Evolutionary conservation across 2,888 invertebrate species (phyloP).

Genomic region (Epistrophe grossulariae): DNA sequence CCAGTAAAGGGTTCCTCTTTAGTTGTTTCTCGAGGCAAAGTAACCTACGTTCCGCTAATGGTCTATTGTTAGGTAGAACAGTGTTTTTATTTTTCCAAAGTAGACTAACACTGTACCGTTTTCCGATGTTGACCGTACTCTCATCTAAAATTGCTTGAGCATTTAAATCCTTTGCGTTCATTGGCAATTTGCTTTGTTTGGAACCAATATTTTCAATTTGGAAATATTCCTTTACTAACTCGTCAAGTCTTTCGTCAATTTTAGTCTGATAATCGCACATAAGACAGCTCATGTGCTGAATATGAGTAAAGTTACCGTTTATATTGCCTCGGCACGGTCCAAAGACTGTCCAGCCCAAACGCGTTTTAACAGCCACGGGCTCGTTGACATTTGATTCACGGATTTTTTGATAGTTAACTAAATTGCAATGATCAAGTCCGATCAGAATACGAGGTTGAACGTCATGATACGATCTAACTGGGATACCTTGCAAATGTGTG

Average conservation of each 20-base stretch:
- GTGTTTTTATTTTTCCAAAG: not conserved
- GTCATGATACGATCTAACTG: conserved; percentile 48
- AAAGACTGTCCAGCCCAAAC: not conserved
- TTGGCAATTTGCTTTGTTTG: not conserved
- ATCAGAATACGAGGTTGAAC: conserved; percentile 46
- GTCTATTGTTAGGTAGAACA: not conserved
- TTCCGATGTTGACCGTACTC: not conserved
- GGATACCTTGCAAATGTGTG: conserved; percentile 42
- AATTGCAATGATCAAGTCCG: conserved; percentile 35
- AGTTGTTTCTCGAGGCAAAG: not conserved
- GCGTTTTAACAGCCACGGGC: not conserved
- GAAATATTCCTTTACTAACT: conserved; percentile 17
- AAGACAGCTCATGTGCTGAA: not conserved
- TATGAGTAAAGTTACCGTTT: not conserved
- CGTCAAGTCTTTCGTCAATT: conserved; percentile 4
- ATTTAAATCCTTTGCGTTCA: conserved; percentile 14
- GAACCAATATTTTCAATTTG: conserved; percentile 13
- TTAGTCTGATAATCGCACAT: conserved; percentile 5
- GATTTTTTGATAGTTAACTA: conserved; percentile 1
- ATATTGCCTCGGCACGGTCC: not conserved
- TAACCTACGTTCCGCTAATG: not conserved
- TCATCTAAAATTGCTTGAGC: conserved; percentile 35
- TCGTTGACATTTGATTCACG: conserved; percentile 6
- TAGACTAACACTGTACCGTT: not conserved
- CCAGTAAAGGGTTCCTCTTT: not conserved